phyloP scores from a whole-genome alignment of 2,888 invertebrate genomes.

The Lasioglossum villosulum region DNA sequence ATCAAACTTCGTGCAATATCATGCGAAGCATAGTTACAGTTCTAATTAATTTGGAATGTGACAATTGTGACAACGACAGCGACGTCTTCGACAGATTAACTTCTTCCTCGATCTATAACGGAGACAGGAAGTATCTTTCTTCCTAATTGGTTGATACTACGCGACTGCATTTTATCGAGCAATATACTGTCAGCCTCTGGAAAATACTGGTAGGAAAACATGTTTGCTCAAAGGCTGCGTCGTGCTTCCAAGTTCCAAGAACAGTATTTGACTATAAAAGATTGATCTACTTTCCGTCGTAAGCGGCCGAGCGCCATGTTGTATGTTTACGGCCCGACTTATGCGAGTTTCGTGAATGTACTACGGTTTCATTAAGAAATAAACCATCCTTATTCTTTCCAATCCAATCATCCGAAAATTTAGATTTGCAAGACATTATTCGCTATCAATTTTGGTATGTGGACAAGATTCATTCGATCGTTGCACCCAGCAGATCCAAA shows the following conservation, averaged over 20 bases:
- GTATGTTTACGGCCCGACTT: not conserved
- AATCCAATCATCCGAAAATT: not conserved
- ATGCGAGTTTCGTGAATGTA: not conserved
- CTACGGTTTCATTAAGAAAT: not conserved
- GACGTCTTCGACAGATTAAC: not conserved
- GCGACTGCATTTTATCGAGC: not conserved
- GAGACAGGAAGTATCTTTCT: not conserved
- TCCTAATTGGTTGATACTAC: not conserved
- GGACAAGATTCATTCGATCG: too few species aligned
- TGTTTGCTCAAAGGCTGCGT: not conserved
- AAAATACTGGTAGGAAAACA: not conserved
- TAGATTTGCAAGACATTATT: not conserved
- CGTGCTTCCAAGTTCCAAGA: not conserved
- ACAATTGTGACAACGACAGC: not conserved
- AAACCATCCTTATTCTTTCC: not conserved
- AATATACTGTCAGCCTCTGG: not conserved
- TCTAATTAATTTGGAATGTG: not conserved
- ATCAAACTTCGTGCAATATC: not conserved
- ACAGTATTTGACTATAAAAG: constrained; percentile 1
- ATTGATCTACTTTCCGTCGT: constrained; percentile 4
- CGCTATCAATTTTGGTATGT: too few species aligned
- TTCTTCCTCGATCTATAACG: not conserved
- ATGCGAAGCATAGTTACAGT: not conserved
- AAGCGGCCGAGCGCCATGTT: not conserved
- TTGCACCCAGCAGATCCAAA: too few species aligned